Evolutionary conservation across 64 coral and sea anemone species (phyloP), one percentile per base, ranked within the genome.

Genomic region (Astreopora myriophthalma): DNA sequence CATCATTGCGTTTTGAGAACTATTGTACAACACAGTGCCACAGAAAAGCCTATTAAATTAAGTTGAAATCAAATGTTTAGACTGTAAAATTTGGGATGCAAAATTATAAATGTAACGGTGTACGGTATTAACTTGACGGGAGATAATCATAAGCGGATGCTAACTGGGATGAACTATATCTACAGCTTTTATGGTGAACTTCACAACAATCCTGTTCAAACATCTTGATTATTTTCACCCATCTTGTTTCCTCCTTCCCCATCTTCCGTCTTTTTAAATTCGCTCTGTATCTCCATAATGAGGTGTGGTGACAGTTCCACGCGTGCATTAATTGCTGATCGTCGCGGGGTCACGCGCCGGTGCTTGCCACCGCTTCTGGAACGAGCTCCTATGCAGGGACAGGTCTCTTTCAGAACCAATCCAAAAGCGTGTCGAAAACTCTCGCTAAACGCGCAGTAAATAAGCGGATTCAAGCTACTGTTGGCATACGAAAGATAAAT

Each of bases 371-470:
- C 22, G 1, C 19, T 6, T 22, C 34, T 42, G 36, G 17, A 71
- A 16, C 68, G 19, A 29, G 10, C 8, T 46, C 52, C 13, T 13
- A 28, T 8, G 13, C 38, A 48, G 0, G 38, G 74, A 13, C 38
- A 76, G 9, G 8, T 76, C n/a, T 76, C 23, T 14, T 17, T 44
- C 7, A 48, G n/a, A 22, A 76, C 37, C n/a, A 48, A 12, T 26
- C 23, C 48, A 48, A 76, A 76, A 48, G 74, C 74, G 3, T 12
- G n/a, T 30, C 88, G 88, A 82, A 91, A 91, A 35, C 37, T 91
- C 39, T 82, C 88, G 40, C 88, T 91, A 34, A 91, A 91, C 31
- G 57, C 34, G 5, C 77, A 76, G 32, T 91, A 91, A 32, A 91
- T 91, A 32, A 91, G 30, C 26, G 88, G 88, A 68, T 91, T 91